Base-by-base conservation (phyloP, 1,140 invertebrate species). In the Lepidotrigona ventralis region DNA sequence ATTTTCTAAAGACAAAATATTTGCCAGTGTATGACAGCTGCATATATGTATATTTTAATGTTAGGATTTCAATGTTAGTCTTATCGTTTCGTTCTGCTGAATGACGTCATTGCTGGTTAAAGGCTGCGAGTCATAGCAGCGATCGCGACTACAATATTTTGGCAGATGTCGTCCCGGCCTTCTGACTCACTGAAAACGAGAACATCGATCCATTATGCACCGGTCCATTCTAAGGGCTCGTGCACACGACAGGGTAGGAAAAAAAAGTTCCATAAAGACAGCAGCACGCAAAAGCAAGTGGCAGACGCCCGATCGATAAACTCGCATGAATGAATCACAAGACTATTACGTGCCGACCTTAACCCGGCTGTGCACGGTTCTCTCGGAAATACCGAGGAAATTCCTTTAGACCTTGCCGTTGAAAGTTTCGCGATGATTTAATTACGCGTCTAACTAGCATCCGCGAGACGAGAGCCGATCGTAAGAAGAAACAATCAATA, bases 91-190 rank as follows among this genome's bases (percentile, higher is more conserved):
- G 71, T 84, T 84, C 39, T 29, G 60, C 58, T 21, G 33, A 86
- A 51, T 86, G 60, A 86, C 21, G 79, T 86, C 79, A 86, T 78
- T 87, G 70, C 29, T 60, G 66, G 39, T 11, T 54, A 70, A 56
- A 75, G 54, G 51, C 74, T 33, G 69, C 8, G 29, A 72, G 60
- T 1, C 69, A 26, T 11, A 26, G 29, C 26, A 17, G 19, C n/a
- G 21, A 39, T 29, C n/a, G 19, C 26, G 56, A 56, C 74, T 85
- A 79, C 53, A 86, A 88, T 90, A 86, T 90, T 90, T 88, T 83
- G 86, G 84, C 75, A 88, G 71, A 84, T 73, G 71, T 78, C 68
- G 56, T 56, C 39, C 63, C 26, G 60, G 39, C 60, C 78, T 54
- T 79, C 39, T 83, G 86, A 89, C 73, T 86, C 81, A 86, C 79